Evolutionary conservation across 1,140 invertebrate species (phyloP), one percentile per base, ranked within the genome.

Genomic region (Oreohelix idahoensis): DNA sequence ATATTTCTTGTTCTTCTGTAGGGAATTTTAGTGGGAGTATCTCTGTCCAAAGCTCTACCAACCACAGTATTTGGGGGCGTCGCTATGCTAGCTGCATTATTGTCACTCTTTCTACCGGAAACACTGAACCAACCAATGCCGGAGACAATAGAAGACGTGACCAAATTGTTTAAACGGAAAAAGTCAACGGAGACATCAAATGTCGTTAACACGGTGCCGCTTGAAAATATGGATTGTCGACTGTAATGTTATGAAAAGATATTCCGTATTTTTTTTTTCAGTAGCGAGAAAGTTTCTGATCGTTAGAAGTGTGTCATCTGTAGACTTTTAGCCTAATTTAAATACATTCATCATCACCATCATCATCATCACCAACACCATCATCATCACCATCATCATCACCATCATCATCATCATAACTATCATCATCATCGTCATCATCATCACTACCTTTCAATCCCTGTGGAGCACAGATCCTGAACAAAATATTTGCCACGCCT

Each of bases 31-130:
- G 71, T 74, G 26, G 42, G 42, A 26, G 38, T 35, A n/a, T 49
- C 42, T 8, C 38, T 49, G 36, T 78, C 58, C 77, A 82, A 45
- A 78, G 79, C n/a, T 49, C 66, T 88, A 13, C 87, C 95, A 13
- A 94, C 94, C 38, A 94, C 94, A 1, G 90, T 95, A 5, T 95
- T 94, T 88, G 95, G 95, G 35, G 87, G 90, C 51, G 87, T 93
- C 35, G 92, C 94, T 70, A 81, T 95, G 39, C 76, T 93, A 49
- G 94, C 94, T 29, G 94, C 93, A 39, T 66, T 94, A 0, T 74
- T 93, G 0, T 91, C 92, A 23, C 87, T 94, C 0, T 78, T 92
- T 0, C 84, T 95, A 35, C 95, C 95, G 20, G 95, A 95, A 91
- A 95, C 95, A 0, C 93, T 93, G 49, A 92, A 93, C 51, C 89